phyloP scores from a whole-genome alignment of 1,140 invertebrate species.

The Nilaparvata lugens region DNA sequence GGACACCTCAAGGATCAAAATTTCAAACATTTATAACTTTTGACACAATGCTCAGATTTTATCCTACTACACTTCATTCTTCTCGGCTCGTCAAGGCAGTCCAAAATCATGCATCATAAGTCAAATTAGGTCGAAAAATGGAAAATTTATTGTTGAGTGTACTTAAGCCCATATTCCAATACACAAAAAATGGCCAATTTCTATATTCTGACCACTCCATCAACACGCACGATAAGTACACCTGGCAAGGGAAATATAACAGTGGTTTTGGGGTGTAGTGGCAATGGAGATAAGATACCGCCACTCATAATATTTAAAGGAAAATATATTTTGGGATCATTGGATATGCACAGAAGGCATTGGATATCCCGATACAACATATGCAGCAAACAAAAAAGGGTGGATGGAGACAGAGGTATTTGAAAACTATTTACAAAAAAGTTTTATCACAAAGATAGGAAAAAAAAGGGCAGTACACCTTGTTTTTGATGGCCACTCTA shows the following conservation, averaged over 20 bases:
- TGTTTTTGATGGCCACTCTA: slow-evolving; percentile 33
- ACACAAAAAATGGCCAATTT: too few relatives aligned
- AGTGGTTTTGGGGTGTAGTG: slow-evolving; percentile 25
- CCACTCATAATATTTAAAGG: slow-evolving; percentile 28
- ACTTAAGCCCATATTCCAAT: too few relatives aligned
- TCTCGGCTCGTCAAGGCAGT: too few relatives aligned
- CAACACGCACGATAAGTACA: too few relatives aligned
- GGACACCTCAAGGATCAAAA: too few relatives aligned
- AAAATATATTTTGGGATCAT: slow-evolving; percentile 27
- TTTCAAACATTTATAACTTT: too few relatives aligned
- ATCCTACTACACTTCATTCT: too few relatives aligned
- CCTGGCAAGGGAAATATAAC: slow-evolving; percentile 26
- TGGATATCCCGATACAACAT: slow-evolving; percentile 27
- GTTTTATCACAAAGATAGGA: slow-evolving; percentile 24
- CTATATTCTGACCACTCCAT: too few relatives aligned
- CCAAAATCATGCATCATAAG: too few relatives aligned
- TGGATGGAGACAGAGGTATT: slow-evolving; percentile 33
- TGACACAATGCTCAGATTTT: too few relatives aligned
- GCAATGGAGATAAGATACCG: slow-evolving; percentile 28
- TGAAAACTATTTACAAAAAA: slow-evolving; percentile 28
- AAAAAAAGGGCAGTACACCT: slow-evolving; percentile 26
- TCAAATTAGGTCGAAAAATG: too few relatives aligned
- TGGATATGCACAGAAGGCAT: slow-evolving; percentile 16
- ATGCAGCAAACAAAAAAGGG: slow-evolving; percentile 30
- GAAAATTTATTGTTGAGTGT: too few relatives aligned